Conservation (phyloP, 1,140 invertebrate genomes). For the Colletes gigas region DNA sequence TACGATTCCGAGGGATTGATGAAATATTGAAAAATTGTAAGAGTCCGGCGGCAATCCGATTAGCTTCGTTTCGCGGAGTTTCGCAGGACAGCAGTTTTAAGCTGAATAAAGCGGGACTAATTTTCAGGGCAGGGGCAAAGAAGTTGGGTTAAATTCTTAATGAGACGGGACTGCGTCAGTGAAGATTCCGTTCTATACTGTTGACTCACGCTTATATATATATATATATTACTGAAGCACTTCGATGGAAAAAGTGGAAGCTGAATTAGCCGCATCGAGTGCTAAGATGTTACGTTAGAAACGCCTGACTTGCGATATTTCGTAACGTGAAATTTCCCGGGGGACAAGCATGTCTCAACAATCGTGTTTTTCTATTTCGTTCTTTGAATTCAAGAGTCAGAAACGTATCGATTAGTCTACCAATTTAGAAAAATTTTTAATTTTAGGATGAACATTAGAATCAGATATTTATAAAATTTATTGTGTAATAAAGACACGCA, state of each 20-base stretch:
- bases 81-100: slow-evolving; percentile 10
- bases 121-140: background rate
- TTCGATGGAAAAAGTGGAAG: slow-evolving; percentile 1
- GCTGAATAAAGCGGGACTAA: slow-evolving; percentile 1
- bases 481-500: too few species aligned
- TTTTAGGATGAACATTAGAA: too few species aligned
- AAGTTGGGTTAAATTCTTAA: slow-evolving; percentile 22
- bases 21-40: slow-evolving; percentile 14
- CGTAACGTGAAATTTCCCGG: background rate
- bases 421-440: too few species aligned
- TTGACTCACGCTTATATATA: background rate
- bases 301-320: background rate
- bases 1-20: background rate
- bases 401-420: too few species aligned
- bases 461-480: too few species aligned
- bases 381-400: too few species aligned
- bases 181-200: background rate
- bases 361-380: too few species aligned
- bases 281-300: background rate
- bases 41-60: slow-evolving; percentile 15
- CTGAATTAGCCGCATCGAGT: slow-evolving; percentile 1
- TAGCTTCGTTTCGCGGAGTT: slow-evolving; percentile 1
- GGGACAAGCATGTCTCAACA: too few species aligned
- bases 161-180: background rate
- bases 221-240: background rate